Evolutionary conservation across 2,888 invertebrate species (phyloP).

Genomic region (Homarus gammarus): DNA sequence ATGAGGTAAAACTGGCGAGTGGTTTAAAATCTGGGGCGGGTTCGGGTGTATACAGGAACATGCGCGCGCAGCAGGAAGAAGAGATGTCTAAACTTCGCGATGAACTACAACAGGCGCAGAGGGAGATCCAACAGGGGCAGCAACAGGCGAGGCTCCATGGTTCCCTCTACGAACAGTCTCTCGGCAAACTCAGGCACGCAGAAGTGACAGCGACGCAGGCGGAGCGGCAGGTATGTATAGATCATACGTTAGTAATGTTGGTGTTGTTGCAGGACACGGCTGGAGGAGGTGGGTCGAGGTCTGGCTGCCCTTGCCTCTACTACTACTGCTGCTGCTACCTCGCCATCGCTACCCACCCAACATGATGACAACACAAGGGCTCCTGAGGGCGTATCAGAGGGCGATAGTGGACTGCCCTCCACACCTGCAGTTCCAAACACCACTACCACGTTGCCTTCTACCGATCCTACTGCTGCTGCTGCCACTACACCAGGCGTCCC

Average conservation of each 20-base stretch:
- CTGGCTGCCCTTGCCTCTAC: constrained; percentile 7
- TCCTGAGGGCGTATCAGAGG: not conserved
- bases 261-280: constrained; percentile 25
- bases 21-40: not conserved
- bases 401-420: not conserved
- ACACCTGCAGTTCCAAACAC: not conserved
- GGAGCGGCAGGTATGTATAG: constrained; percentile 4
- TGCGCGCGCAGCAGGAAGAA: not conserved
- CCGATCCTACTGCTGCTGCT: not conserved
- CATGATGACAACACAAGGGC: not conserved
- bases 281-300: constrained; percentile 28
- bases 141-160: constrained; percentile 44
- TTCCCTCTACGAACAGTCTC: constrained; percentile 46
- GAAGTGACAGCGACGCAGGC: constrained; percentile 21
- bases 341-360: not conserved
- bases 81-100: constrained; percentile 7
- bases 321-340: not conserved
- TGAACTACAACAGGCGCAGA: constrained; percentile 28
- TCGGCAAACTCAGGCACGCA: constrained; percentile 27
- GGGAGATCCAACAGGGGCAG: constrained; percentile 20
- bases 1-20: not conserved
- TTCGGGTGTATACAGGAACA: constrained; percentile 14
- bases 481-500: not conserved
- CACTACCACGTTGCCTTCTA: not conserved
- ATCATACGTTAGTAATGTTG: not conserved